Conservation (phyloP, 2,113 vertebrate species). For the Dipodomys merriami region DNA sequence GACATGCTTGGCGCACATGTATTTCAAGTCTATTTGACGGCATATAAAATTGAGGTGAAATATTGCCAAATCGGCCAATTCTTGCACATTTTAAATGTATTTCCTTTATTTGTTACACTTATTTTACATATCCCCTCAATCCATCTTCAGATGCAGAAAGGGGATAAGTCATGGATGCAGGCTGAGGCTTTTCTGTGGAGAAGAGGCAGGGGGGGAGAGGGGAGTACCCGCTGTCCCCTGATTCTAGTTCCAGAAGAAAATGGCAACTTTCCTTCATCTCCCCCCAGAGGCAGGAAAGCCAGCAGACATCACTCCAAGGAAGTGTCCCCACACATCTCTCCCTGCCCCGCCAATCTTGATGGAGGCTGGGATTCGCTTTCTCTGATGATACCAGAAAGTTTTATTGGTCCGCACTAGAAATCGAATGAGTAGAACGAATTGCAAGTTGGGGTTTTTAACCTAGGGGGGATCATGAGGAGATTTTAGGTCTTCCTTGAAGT, state of each 20-base stretch:
- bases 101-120: constrained; percentile 70
- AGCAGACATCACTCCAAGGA: background rate
- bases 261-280: background rate
- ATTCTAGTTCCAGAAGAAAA: background rate
- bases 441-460: background rate
- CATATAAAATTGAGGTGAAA: constrained; percentile 78
- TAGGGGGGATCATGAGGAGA: background rate
- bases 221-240: background rate
- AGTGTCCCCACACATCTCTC: background rate
- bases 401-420: background rate
- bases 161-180: constrained; percentile 58
- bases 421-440: background rate
- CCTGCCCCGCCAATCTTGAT: background rate
- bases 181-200: background rate
- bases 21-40: constrained; percentile 79
- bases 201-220: background rate
- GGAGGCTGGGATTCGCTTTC: background rate
- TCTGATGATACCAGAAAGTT: background rate
- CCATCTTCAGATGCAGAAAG: constrained; percentile 65
- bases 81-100: constrained; percentile 64
- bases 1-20: constrained; percentile 73
- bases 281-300: background rate
- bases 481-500: background rate
- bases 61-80: constrained; percentile 67
- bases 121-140: constrained; percentile 65